Evolutionary conservation across 2,888 invertebrate species (phyloP), one percentile per base, ranked within the genome.

Genomic region (Spodoptera picta): DNA sequence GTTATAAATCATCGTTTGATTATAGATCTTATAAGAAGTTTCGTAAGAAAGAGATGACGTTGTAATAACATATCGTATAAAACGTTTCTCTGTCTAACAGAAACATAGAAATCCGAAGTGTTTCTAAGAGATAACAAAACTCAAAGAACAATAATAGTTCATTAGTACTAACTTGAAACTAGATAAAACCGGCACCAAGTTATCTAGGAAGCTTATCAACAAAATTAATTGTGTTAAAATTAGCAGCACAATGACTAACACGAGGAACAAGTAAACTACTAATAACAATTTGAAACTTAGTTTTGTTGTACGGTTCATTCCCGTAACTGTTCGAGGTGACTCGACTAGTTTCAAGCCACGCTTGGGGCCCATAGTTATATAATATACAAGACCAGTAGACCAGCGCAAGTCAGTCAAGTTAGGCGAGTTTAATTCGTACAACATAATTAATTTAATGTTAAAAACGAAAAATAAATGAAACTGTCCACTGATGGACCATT

Each of bases 171-270:
- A 9, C 36, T 36, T 2, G 36, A 36, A 70, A 63, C 73, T 50
- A 12, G 68, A 19, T 54, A 49, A 19, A 65, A 53, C 58, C 31
- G 31, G 73, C 44, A 12, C 31, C 14, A 10, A 1, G 36, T 0
- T 52, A 53, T 65, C 65, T 9, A 27, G 31, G 49, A 19, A 48
- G 14, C 50, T 72, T 72, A 58, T 73, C 51, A 56, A 24, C 24
- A 59, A 58, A 65, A 65, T 44, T 45, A 73, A 60, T 53, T 57
- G 42, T 51, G 47, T 55, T 55, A 54, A 61, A 61, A 62, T 62
- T 67, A 73, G 60, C 52, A 44, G 55, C 44, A 55, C 42, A 61
- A 73, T 55, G 62, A 69, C 59, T 66, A 72, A 72, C 53, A 7
- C 27, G 47, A 9, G n/a, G 10, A 55, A 12, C 31, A 31, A 36